Evolutionary conservation across 2,113 vertebrate genomes (phyloP).

Genomic region (Cercocebus atys): DNA sequence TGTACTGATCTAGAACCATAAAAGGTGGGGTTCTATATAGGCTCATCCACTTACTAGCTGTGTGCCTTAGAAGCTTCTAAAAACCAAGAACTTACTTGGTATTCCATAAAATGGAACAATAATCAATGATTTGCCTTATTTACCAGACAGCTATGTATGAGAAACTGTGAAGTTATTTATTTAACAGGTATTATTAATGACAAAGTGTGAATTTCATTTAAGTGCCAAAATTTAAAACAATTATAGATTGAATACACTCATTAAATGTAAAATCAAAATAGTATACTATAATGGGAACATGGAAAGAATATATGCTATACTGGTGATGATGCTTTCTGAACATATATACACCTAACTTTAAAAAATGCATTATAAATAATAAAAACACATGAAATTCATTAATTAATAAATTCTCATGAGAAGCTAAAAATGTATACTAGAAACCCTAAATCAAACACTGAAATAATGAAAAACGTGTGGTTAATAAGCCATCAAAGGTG

Average conservation of each 20-base stretch:
- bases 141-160: conserved; percentile 22
- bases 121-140: conserved; percentile 50
- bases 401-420: neutral
- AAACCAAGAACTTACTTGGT: neutral
- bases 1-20: neutral
- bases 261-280: conserved; percentile 22
- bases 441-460: neutral
- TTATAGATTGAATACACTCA: neutral
- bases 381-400: neutral
- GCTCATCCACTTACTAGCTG: neutral
- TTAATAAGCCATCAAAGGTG: neutral
- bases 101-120: conserved; percentile 21
- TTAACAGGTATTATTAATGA: conserved; percentile 41
- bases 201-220: conserved; percentile 33
- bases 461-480: conserved; percentile 13
- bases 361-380: conserved; percentile 1
- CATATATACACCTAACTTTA: neutral
- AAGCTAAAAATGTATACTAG: neutral
- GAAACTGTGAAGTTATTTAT: conserved; percentile 58
- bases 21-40: neutral
- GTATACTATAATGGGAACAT: neutral
- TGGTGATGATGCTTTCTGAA: neutral
- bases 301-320: neutral
- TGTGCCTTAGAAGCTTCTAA: neutral
- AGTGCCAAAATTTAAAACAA: conserved; percentile 1